Conservation (phyloP, 2,888 invertebrate species). For the Mechanitis messenoides region DNA sequence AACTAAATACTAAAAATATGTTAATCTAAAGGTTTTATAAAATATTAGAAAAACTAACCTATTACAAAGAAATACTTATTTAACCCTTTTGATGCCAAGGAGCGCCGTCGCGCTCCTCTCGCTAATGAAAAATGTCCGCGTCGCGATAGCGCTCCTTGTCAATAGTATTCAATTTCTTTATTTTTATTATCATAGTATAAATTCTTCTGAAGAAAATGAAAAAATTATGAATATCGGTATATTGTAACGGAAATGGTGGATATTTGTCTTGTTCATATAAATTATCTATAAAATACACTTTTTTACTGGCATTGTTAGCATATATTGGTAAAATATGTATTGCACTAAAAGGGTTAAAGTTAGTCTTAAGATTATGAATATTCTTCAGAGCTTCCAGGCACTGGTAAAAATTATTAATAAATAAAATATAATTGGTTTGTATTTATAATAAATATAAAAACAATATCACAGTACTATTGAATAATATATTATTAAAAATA, state of each 20-base stretch:
- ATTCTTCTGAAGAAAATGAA: no score
- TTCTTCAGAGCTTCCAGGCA: conserved; percentile 70
- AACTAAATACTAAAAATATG: conserved; percentile 21
- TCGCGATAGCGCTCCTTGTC: no score
- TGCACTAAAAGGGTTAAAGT: conserved; percentile 17
- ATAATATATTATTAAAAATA: conserved; percentile 26
- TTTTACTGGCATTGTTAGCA: no score
- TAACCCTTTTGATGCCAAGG: not conserved
- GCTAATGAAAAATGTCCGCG: no score
- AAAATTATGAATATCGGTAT: no score
- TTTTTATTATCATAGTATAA: no score
- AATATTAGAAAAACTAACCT: conserved; percentile 28
- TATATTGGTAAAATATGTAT: no score
- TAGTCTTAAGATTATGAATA: conserved; percentile 56
- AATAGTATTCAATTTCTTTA: no score
- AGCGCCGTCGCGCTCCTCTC: no score
- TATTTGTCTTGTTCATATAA: no score
- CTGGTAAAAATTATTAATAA: conserved; percentile 44
- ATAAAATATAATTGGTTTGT: conserved; percentile 23
- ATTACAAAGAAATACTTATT: conserved; percentile 44
- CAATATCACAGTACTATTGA: conserved; percentile 64
- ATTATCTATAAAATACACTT: no score
- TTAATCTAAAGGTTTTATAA: conserved; percentile 23
- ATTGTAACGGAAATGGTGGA: no score
- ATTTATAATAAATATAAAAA: conserved; percentile 31